These are phyloP conservation scores for Trichogramma dendrolimi DNA, from an alignment of 2,888 invertebrate species.

Conservation along the genomic window DNA sequence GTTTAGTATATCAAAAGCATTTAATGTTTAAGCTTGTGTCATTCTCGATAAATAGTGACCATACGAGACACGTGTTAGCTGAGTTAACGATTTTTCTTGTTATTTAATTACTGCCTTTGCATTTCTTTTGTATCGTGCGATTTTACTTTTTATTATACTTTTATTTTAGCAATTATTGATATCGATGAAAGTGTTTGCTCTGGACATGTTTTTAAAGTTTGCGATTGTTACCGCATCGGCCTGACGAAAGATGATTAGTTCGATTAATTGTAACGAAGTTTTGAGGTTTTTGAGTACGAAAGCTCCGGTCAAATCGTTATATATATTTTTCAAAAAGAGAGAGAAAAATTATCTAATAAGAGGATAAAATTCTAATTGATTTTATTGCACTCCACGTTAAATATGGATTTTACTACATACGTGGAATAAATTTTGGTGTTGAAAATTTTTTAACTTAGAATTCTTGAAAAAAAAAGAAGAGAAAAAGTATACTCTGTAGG, in stretches of 20 bases:
- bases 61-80: slow-evolving; percentile 23
- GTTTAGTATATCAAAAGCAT: slow-evolving; percentile 18
- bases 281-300: too few species aligned
- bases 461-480: slow-evolving; percentile 18
- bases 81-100: slow-evolving; percentile 25
- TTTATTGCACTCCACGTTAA: background rate
- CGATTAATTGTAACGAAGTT: background rate
- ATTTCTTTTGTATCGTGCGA: slow-evolving; percentile 23
- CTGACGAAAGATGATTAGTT: background rate
- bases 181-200: too few species aligned
- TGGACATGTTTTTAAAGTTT: too few species aligned
- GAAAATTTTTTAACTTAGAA: too few species aligned
- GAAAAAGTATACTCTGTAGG: slow-evolving; percentile 47
- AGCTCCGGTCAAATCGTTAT: too few species aligned
- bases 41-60: slow-evolving; percentile 23
- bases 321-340: too few species aligned
- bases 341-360: too few species aligned
- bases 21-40: slow-evolving; percentile 24
- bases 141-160: slow-evolving; percentile 9
- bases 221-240: too few species aligned
- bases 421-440: background rate
- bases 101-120: slow-evolving; percentile 27
- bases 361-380: too few species aligned
- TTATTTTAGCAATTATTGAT: too few species aligned
- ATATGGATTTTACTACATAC: background rate